Conservation (phyloP, 2,113 vertebrate species). For the Willisornis vidua region DNA sequence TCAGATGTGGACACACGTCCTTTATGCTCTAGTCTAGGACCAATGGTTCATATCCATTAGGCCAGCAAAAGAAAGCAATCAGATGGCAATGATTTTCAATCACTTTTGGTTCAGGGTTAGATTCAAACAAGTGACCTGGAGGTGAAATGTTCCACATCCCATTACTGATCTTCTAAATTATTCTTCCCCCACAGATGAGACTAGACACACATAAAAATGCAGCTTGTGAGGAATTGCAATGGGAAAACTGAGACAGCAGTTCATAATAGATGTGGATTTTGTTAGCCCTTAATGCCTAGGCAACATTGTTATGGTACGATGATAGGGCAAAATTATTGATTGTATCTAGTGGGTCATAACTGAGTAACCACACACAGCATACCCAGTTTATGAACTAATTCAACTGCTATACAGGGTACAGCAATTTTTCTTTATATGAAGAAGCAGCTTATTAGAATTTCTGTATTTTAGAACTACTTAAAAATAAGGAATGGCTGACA, state of each 20-base stretch:
- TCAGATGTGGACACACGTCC: neutral
- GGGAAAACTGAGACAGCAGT: neutral
- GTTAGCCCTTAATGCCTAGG: slow-evolving; percentile 6
- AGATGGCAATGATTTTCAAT: slow-evolving; percentile 68
- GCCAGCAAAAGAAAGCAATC: slow-evolving; percentile 65
- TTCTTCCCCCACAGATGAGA: slow-evolving; percentile 55
- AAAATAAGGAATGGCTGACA: neutral
- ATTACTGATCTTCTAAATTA: slow-evolving; percentile 67
- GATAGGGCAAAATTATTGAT: slow-evolving; percentile 43
- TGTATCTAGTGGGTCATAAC: neutral
- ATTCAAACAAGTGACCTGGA: slow-evolving; percentile 65
- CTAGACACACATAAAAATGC: slow-evolving; percentile 31
- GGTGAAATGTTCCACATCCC: slow-evolving; percentile 64
- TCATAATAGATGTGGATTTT: slow-evolving; percentile 37
- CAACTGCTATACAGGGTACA: neutral
- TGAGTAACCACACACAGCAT: neutral
- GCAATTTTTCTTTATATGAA: slow-evolving; percentile 3
- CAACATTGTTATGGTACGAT: neutral
- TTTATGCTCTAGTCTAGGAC: slow-evolving; percentile 10
- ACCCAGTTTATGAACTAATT: slow-evolving; percentile 38
- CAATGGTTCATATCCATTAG: slow-evolving; percentile 51
- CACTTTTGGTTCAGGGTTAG: slow-evolving; percentile 60
- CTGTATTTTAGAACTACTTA: neutral
- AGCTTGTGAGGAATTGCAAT: neutral
- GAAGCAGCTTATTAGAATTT: neutral